Percentiles rank a stretch among this genome's conserved stretches.
Conservation (phyloP, 1,140 invertebrate species). For the Mactra quadrangularis region DNA sequence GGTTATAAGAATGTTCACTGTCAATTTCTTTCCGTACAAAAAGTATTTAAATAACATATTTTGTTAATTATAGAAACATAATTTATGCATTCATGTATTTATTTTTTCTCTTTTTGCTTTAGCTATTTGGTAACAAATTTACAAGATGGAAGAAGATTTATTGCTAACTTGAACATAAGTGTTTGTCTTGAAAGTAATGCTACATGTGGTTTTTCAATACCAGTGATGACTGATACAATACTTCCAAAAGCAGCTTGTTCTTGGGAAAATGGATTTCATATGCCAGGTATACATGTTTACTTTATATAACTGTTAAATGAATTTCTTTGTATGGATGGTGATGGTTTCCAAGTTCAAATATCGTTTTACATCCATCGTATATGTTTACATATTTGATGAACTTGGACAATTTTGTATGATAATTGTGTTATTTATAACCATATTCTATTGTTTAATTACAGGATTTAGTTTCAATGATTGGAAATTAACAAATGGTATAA, state of each 20-base stretch:
- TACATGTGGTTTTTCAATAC: neutral
- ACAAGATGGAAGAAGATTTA: slow-evolving; percentile 24
- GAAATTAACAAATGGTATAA: neutral
- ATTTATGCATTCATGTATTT: neutral
- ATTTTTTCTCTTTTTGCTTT: neutral
- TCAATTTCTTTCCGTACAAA: neutral
- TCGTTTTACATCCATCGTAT: neutral
- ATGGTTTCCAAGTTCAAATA: neutral
- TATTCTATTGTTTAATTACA: neutral
- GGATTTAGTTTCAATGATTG: slow-evolving; percentile 11
- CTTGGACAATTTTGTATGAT: neutral
- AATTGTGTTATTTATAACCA: neutral
- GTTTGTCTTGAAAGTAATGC: slow-evolving; percentile 41
- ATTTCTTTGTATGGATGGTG: neutral
- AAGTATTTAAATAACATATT: neutral
- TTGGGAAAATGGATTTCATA: slow-evolving; percentile 42
- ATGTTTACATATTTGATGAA: neutral
- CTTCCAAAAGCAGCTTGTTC: slow-evolving; percentile 30
- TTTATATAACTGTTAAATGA: neutral
- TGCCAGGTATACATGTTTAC: neutral
- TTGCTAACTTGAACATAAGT: slow-evolving; percentile 36
- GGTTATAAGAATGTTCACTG: neutral
- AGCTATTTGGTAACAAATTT: slow-evolving; percentile 36
- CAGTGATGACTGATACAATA: slow-evolving; percentile 7
- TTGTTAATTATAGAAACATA: neutral